phyloP scores from a whole-genome alignment of 2,888 invertebrate genomes.

The Synanthedon myopaeformis region DNA sequence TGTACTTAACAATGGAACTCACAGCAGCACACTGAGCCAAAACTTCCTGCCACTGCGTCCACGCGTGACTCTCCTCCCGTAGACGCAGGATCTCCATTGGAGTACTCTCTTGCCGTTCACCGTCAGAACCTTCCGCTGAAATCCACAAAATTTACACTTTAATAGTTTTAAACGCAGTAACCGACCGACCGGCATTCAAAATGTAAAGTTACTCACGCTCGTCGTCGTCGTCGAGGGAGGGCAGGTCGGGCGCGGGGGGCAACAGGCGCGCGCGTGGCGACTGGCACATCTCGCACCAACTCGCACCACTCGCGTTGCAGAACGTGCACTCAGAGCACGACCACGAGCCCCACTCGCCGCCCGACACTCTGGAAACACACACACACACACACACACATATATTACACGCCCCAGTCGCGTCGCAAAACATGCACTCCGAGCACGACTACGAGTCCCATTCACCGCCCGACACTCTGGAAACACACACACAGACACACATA shows the following conservation, averaged over 20 bases:
- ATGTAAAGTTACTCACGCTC: conserved; percentile 26
- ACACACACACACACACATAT: background rate
- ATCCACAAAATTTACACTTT: too few relatives aligned
- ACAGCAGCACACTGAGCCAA: conserved; percentile 89
- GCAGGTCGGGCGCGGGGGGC: conserved; percentile 39
- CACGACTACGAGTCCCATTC: conserved; percentile 73
- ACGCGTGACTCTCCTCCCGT: conserved; percentile 87
- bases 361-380: conserved; percentile 20
- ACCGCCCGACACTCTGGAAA: conserved; percentile 20
- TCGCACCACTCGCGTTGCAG: conserved; percentile 73
- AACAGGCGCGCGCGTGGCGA: conserved; percentile 52
- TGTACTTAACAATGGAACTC: conserved; percentile 15
- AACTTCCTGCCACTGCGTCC: conserved; percentile 92
- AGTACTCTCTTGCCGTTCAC: conserved; percentile 77
- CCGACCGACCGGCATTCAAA: too few relatives aligned
- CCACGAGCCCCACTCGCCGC: conserved; percentile 51
- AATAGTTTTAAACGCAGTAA: too few relatives aligned
- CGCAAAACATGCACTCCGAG: conserved; percentile 84
- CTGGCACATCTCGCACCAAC: conserved; percentile 83
- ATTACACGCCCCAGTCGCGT: conserved; percentile 64
- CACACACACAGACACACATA: conserved; percentile 1
- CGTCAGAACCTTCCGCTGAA: conserved; percentile 49
- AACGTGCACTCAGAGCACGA: conserved; percentile 86
- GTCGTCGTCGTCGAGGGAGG: conserved; percentile 36
- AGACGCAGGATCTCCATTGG: conserved; percentile 85